These are phyloP conservation scores for Strigamia transsilvanica DNA, from an alignment of 2,888 invertebrate species.

Conservation along the genomic window DNA sequence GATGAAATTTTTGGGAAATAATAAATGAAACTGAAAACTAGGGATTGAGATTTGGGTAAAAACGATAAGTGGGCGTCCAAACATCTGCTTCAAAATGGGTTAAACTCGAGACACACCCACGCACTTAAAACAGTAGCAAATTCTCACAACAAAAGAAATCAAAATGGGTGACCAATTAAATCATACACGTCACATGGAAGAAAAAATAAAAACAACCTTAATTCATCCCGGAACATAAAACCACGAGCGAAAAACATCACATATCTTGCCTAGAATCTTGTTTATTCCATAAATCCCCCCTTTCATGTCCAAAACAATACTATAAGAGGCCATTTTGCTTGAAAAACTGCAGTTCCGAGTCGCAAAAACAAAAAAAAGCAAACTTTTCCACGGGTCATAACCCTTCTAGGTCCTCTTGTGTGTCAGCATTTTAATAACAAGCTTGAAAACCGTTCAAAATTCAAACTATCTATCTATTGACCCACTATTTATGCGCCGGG, in stretches of 20 bases:
- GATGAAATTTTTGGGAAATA: not conserved
- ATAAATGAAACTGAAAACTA: not conserved
- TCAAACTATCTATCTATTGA: slow-evolving; percentile 20
- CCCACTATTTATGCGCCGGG: slow-evolving; percentile 10
- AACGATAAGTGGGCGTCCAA: not conserved
- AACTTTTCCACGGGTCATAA: slow-evolving; percentile 13
- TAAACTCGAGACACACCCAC: not conserved
- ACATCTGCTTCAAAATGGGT: slow-evolving; percentile 28
- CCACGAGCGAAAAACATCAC: not conserved
- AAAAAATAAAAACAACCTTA: not conserved
- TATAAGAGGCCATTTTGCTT: no score
- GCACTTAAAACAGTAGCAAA: slow-evolving; percentile 24
- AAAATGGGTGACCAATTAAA: slow-evolving; percentile 28
- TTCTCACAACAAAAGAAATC: slow-evolving; percentile 1
- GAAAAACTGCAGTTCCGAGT: no score
- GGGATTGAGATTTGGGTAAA: not conserved
- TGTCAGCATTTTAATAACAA: slow-evolving; percentile 28
- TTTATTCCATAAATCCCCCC: no score
- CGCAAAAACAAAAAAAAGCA: not conserved
- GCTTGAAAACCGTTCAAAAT: not conserved
- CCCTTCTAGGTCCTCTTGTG: slow-evolving; percentile 11
- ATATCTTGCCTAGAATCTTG: no score
- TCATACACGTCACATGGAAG: not conserved
- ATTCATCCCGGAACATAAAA: not conserved
- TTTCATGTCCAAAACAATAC: no score